Conservation (phyloP, 2,113 vertebrate species). For the Podilymbus podiceps region DNA sequence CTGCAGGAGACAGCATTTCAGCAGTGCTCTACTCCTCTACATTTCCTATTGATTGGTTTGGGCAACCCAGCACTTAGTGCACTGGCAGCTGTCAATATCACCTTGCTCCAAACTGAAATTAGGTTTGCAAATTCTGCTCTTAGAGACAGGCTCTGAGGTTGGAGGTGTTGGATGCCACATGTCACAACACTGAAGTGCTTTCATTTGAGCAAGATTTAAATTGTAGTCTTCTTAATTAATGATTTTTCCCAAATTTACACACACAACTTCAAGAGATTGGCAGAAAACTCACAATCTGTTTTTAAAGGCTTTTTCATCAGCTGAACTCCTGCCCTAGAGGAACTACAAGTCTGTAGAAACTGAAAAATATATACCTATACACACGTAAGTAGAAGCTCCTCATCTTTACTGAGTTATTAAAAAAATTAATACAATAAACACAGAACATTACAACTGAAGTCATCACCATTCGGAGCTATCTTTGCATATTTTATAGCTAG, state of each 20-base stretch:
- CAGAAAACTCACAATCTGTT: background rate
- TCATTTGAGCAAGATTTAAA: background rate
- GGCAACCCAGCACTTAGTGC: background rate
- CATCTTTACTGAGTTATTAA: background rate
- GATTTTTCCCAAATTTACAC: background rate
- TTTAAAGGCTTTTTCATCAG: background rate
- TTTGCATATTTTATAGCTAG: background rate
- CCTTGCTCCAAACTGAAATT: background rate
- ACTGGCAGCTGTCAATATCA: constrained; percentile 8
- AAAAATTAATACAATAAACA: constrained; percentile 1
- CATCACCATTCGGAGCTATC: background rate
- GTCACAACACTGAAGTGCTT: background rate
- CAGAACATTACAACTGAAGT: background rate
- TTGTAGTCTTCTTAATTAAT: background rate
- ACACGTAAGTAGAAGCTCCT: background rate
- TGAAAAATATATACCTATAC: background rate
- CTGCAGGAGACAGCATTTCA: background rate
- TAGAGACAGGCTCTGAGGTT: background rate
- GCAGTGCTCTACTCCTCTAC: background rate
- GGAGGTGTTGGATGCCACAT: background rate
- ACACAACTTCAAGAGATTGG: background rate
- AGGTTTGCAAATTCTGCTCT: constrained; percentile 12
- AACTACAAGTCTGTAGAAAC: background rate
- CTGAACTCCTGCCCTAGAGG: background rate
- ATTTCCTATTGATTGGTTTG: background rate